phyloP scores from a whole-genome alignment of 2,888 invertebrate genomes.

The Lepidochitona cinerea region DNA sequence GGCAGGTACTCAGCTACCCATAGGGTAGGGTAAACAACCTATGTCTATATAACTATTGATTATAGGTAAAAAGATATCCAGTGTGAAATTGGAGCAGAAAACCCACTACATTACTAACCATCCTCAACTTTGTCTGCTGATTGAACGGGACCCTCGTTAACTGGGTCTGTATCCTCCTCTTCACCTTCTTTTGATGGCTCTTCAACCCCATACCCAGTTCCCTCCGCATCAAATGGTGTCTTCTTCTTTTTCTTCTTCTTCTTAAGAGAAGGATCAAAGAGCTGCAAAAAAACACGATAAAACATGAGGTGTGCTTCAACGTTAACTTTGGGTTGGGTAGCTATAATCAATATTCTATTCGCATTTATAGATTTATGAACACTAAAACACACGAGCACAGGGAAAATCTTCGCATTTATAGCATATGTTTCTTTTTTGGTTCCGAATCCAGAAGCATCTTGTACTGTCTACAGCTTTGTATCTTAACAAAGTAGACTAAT shows the following conservation, averaged over 20 bases:
- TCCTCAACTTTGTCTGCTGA: conserved; percentile 74
- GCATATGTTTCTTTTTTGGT: no score
- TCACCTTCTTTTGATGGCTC: conserved; percentile 38
- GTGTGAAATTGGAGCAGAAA: no score
- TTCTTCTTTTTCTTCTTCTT: conserved; percentile 98
- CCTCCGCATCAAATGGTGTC: conserved; percentile 92
- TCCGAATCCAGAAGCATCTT: no score
- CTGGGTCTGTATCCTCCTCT: conserved; percentile 37
- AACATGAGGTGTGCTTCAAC: background rate
- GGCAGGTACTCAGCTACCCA: no score
- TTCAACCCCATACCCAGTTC: conserved; percentile 76
- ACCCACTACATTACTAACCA: conserved; percentile 74
- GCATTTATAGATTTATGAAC: background rate
- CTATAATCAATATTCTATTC: background rate
- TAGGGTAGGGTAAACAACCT: no score
- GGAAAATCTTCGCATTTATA: no score
- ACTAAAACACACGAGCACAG: no score
- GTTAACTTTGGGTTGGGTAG: background rate
- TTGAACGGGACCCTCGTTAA: conserved; percentile 38
- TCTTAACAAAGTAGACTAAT: no score
- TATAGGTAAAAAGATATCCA: no score
- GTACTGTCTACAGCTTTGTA: no score
- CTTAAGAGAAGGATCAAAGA: conserved; percentile 87
- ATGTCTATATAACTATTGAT: no score
- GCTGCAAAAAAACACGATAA: conserved; percentile 71